Evolutionary conservation across 2,113 vertebrate species (phyloP).

Genomic region (Oreotrochilus melanogaster): DNA sequence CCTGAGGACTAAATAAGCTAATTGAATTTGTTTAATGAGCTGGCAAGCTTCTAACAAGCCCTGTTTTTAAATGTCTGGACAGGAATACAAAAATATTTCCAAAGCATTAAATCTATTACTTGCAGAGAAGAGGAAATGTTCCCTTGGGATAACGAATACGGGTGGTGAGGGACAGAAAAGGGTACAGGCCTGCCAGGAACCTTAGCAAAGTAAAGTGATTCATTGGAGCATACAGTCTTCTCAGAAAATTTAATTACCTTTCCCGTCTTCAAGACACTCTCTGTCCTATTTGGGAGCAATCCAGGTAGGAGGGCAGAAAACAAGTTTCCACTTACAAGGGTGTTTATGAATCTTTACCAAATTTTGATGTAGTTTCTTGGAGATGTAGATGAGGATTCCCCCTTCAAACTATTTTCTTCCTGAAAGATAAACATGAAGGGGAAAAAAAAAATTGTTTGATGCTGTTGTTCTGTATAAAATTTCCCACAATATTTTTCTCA

Average conservation of each 20-base stretch:
- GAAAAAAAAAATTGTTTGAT: background rate
- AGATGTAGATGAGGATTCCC: background rate
- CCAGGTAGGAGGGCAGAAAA: background rate
- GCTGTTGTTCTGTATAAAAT: background rate
- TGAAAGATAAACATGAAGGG: background rate
- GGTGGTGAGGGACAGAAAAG: background rate
- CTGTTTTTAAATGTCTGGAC: background rate
- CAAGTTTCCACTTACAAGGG: background rate
- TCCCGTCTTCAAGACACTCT: background rate
- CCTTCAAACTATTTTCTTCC: background rate
- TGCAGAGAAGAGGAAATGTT: slow-evolving; percentile 1
- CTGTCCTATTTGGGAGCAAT: slow-evolving; percentile 17
- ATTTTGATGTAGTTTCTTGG: background rate
- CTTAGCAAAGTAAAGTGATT: background rate
- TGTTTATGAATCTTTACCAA: background rate
- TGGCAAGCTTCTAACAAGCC: slow-evolving; percentile 38
- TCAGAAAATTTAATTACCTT: slow-evolving; percentile 40
- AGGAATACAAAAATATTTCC: background rate
- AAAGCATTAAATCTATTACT: background rate
- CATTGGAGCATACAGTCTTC: background rate
- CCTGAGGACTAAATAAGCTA: slow-evolving; percentile 18
- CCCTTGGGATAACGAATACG: background rate
- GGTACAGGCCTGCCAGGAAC: background rate
- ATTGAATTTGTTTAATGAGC: slow-evolving; percentile 52
- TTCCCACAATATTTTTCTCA: background rate